phyloP scores from a whole-genome alignment of 2,113 vertebrate genomes.

The Hydrochoerus hydrochaeris region DNA sequence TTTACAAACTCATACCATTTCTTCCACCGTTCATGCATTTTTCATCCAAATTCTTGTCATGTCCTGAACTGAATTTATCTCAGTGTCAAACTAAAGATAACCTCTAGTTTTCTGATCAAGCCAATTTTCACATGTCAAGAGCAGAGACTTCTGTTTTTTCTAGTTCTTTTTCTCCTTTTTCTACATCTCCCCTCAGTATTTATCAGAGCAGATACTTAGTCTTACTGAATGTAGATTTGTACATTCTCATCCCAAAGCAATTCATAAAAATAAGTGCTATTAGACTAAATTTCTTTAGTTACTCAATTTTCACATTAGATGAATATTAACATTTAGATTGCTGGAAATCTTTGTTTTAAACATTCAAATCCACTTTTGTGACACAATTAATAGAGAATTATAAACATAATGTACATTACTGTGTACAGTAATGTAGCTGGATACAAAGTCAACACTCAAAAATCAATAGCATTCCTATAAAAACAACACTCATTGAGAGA shows the following conservation, averaged over 20 bases:
- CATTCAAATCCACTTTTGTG: neutral
- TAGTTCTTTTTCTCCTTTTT: neutral
- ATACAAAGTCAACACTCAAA: too few relatives aligned
- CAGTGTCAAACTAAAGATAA: neutral
- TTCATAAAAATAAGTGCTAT: conserved; percentile 12
- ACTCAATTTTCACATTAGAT: conserved; percentile 28
- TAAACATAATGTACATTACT: neutral
- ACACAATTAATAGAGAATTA: neutral
- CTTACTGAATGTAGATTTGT: neutral
- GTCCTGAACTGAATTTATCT: neutral
- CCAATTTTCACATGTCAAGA: neutral
- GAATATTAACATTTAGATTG: conserved; percentile 24
- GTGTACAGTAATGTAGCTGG: too few relatives aligned
- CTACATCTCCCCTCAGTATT: neutral
- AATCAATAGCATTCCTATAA: too few relatives aligned
- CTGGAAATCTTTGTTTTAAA: conserved; percentile 47
- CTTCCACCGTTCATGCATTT: neutral
- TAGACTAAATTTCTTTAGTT: neutral
- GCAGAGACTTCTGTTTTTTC: neutral
- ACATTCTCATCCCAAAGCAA: neutral
- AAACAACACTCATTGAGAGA: too few relatives aligned
- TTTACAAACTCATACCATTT: neutral
- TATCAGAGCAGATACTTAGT: neutral
- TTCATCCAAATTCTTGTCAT: neutral
- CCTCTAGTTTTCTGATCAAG: neutral